phyloP scores from a whole-genome alignment of 2,797 vertebrate genomes.

The Mus minutoides region DNA sequence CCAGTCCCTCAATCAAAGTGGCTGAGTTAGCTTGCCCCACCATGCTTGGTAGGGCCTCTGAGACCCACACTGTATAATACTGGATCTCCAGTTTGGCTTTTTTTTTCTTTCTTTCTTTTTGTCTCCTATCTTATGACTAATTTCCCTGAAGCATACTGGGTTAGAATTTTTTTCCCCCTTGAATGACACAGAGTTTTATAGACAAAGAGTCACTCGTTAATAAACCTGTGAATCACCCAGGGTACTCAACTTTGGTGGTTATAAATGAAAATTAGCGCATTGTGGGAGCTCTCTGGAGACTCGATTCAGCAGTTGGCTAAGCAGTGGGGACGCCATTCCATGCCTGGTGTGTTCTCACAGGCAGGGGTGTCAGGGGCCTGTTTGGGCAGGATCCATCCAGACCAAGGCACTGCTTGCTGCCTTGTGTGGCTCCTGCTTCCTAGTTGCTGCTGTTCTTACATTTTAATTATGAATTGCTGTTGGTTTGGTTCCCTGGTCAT shows the following conservation, averaged over 20 bases:
- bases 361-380: not conserved
- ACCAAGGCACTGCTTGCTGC: not conserved
- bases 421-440: not conserved
- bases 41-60: not conserved
- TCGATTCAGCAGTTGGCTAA: slow-evolving; percentile 45
- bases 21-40: not conserved
- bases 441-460: slow-evolving; percentile 49
- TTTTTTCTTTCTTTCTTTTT: not conserved
- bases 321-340: not conserved
- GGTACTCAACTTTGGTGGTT: not conserved
- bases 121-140: not conserved
- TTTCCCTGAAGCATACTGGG: not conserved
- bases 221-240: not conserved
- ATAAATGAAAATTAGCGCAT: slow-evolving; percentile 3
- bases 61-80: not conserved
- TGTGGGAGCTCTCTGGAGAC: not conserved
- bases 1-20: not conserved
- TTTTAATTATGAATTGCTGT: slow-evolving; percentile 74
- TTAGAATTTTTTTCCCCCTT: not conserved
- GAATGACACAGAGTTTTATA: not conserved
- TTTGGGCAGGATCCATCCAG: not conserved
- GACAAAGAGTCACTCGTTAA: not conserved
- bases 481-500: slow-evolving; percentile 73
- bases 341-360: slow-evolving; percentile 5
- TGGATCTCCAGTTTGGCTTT: not conserved